Evolutionary conservation across 2,888 invertebrate species (phyloP).

Genomic region (Crepidodera aurea): DNA sequence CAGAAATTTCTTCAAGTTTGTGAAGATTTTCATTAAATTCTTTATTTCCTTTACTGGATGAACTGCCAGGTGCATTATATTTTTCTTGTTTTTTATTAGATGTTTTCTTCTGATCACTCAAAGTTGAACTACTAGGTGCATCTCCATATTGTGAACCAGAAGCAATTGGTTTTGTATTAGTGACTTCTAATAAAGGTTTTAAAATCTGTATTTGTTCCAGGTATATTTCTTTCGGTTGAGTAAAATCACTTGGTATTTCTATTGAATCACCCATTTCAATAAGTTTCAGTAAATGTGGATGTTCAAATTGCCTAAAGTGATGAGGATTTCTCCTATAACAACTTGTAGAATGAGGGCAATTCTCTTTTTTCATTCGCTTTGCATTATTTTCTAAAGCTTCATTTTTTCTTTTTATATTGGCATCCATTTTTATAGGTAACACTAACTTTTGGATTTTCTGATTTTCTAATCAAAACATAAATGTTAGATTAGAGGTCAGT

Average conservation of each 20-base stretch:
- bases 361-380: slow-evolving; percentile 57
- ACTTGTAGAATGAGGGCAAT: slow-evolving; percentile 78
- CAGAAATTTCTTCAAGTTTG: slow-evolving; percentile 39
- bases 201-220: slow-evolving; percentile 69
- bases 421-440: slow-evolving; percentile 24
- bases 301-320: slow-evolving; percentile 83
- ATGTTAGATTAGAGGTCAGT: too few relatives aligned
- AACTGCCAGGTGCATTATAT: background rate
- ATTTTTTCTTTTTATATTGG: slow-evolving; percentile 20
- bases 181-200: slow-evolving; percentile 43
- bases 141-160: too few relatives aligned
- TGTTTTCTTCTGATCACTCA: background rate
- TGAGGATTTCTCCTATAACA: slow-evolving; percentile 87
- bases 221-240: slow-evolving; percentile 65
- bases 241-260: slow-evolving; percentile 66
- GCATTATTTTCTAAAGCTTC: background rate
- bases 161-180: background rate
- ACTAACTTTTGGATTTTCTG: too few relatives aligned
- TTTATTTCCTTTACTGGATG: background rate
- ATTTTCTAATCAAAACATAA: too few relatives aligned
- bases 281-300: slow-evolving; percentile 77
- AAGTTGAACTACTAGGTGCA: background rate
- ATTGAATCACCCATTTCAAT: slow-evolving; percentile 62
- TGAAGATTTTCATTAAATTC: background rate
- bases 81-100: background rate